phyloP scores from a whole-genome alignment of 2,797 vertebrate genomes.

The Mallotus villosus region DNA sequence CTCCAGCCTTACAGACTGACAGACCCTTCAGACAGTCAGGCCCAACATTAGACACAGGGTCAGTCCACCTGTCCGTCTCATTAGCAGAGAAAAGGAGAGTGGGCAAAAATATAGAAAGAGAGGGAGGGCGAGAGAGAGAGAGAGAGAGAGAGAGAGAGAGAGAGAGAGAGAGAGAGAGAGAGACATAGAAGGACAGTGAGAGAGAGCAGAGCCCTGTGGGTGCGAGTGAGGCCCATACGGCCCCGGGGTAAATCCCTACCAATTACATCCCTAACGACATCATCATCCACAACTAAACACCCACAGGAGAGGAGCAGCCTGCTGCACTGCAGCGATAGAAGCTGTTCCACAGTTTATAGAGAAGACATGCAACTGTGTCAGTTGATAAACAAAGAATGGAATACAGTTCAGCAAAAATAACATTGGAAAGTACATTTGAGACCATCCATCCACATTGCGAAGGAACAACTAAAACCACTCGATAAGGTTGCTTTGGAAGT shows the following conservation, averaged over 20 bases:
- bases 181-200: not conserved
- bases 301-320: slow-evolving; percentile 3
- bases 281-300: slow-evolving; percentile 13
- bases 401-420: no score
- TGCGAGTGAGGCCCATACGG: slow-evolving; percentile 8
- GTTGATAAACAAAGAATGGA: no score
- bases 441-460: no score
- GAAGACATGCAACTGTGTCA: no score
- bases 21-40: slow-evolving; percentile 18
- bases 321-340: not conserved
- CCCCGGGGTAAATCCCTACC: slow-evolving; percentile 19
- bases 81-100: slow-evolving; percentile 20
- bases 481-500: no score
- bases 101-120: not conserved
- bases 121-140: not conserved
- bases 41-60: slow-evolving; percentile 23
- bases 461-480: no score
- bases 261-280: slow-evolving; percentile 25
- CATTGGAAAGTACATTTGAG: no score
- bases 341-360: not conserved
- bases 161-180: slow-evolving; percentile 2
- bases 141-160: not conserved
- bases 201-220: slow-evolving; percentile 6
- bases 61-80: slow-evolving; percentile 35
- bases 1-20: slow-evolving; percentile 18